Conservation (phyloP, 2,888 invertebrate genomes). For the Notodonta dromedarius region DNA sequence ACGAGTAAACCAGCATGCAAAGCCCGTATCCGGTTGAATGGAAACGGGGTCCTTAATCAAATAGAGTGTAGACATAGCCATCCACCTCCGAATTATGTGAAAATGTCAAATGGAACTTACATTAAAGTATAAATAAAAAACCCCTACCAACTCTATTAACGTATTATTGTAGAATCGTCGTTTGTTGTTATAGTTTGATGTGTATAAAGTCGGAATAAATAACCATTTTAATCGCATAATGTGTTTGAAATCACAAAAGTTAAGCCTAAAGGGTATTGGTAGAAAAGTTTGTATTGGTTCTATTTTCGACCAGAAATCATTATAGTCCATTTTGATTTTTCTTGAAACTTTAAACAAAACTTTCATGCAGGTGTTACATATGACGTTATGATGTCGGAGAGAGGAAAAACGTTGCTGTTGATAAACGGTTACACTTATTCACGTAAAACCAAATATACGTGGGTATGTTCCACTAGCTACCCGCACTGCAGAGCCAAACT, state of each 20-base stretch:
- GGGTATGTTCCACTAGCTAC: constrained; percentile 39
- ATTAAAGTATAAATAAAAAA: not conserved
- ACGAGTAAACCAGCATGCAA: not conserved
- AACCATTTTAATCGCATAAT: too few relatives aligned
- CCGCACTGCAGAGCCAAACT: constrained; percentile 32
- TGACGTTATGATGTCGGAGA: constrained; percentile 14
- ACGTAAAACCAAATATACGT: constrained; percentile 6
- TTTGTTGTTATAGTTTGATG: too few relatives aligned
- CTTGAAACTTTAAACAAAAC: not conserved
- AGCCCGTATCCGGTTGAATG: not conserved
- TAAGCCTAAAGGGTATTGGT: too few relatives aligned
- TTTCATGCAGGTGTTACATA: constrained; percentile 8
- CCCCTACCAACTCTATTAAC: too few relatives aligned
- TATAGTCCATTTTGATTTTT: too few relatives aligned
- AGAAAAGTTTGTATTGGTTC: too few relatives aligned
- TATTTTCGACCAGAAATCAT: too few relatives aligned
- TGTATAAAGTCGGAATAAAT: too few relatives aligned
- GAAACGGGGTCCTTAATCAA: not conserved
- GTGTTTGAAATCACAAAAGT: too few relatives aligned
- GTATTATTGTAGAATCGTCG: too few relatives aligned
- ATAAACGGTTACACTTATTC: constrained; percentile 48
- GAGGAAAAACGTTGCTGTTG: constrained; percentile 2
- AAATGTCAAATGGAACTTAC: not conserved
- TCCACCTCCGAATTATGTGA: not conserved
- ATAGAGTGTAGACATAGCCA: not conserved